phyloP scores from a whole-genome alignment of 2,888 invertebrate species.

The Penaeus monodon region DNA sequence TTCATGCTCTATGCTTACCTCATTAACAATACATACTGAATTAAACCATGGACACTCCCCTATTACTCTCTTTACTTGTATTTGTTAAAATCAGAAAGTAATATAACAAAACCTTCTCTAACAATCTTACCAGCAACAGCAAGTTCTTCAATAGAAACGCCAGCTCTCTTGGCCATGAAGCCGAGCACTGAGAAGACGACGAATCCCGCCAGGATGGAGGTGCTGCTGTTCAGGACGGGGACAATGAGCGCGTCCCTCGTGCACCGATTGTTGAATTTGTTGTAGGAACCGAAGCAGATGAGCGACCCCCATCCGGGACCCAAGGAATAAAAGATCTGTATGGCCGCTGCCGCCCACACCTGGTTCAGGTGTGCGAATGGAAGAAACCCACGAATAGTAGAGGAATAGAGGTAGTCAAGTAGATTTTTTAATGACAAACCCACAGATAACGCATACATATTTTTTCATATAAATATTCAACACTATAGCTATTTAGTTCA shows the following conservation, averaged over 20 bases:
- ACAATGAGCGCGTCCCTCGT: slow-evolving; percentile 79
- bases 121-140: slow-evolving; percentile 76
- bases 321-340: slow-evolving; percentile 92
- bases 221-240: slow-evolving; percentile 80
- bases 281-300: slow-evolving; percentile 87
- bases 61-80: too few relatives aligned
- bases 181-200: slow-evolving; percentile 85
- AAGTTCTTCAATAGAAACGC: slow-evolving; percentile 81
- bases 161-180: slow-evolving; percentile 80
- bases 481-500: not conserved
- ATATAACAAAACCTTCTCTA: too few relatives aligned
- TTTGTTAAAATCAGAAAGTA: too few relatives aligned
- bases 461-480: too few relatives aligned
- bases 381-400: not conserved
- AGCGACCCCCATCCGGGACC: slow-evolving; percentile 90
- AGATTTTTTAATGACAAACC: too few relatives aligned
- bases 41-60: too few relatives aligned
- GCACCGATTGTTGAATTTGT: slow-evolving; percentile 81
- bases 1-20: too few relatives aligned
- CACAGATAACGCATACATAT: too few relatives aligned
- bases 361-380: slow-evolving; percentile 67
- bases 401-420: not conserved
- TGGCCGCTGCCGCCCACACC: slow-evolving; percentile 93
- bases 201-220: slow-evolving; percentile 84
- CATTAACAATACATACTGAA: too few relatives aligned